A percentile compares a stretch with the other conserved stretches of the same genome.
phyloP scores from a whole-genome alignment of 1,140 invertebrate species.

The Sitobion miscanthi region DNA sequence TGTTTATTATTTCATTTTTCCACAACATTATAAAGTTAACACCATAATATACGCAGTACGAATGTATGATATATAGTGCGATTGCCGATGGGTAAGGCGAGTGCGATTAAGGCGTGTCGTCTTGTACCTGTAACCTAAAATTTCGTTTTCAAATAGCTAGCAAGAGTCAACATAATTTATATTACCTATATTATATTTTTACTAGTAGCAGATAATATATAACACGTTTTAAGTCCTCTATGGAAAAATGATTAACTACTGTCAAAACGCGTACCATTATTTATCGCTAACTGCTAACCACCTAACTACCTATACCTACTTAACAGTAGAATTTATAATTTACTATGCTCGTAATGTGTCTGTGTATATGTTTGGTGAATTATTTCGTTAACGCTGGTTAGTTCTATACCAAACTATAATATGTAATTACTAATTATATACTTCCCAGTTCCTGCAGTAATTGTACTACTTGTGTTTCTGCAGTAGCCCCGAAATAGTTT shows the following conservation, averaged over 20 bases:
- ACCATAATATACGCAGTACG: background rate
- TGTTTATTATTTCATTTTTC: background rate
- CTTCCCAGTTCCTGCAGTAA: background rate
- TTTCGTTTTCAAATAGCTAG: background rate
- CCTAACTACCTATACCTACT: background rate
- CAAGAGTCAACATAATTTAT: background rate
- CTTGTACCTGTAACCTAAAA: conserved; percentile 14
- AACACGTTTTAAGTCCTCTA: background rate
- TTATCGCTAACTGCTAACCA: background rate
- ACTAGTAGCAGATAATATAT: background rate
- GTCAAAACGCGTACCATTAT: background rate
- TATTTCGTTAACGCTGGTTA: background rate
- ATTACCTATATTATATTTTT: background rate
- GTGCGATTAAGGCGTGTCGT: background rate
- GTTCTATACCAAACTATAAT: background rate
- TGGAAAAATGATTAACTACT: conserved; percentile 8
- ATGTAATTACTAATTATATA: background rate
- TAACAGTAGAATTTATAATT: background rate
- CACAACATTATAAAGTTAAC: background rate
- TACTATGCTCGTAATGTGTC: background rate
- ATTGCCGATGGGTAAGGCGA: background rate
- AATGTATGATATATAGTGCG: background rate
- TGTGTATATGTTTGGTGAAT: background rate
- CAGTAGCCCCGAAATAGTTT: background rate
- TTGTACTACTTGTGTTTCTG: conserved; percentile 2